Evolutionary conservation across 2,797 vertebrate species (phyloP), one percentile per base, ranked within the genome.

Genomic region (Melanotaenia boesemani): DNA sequence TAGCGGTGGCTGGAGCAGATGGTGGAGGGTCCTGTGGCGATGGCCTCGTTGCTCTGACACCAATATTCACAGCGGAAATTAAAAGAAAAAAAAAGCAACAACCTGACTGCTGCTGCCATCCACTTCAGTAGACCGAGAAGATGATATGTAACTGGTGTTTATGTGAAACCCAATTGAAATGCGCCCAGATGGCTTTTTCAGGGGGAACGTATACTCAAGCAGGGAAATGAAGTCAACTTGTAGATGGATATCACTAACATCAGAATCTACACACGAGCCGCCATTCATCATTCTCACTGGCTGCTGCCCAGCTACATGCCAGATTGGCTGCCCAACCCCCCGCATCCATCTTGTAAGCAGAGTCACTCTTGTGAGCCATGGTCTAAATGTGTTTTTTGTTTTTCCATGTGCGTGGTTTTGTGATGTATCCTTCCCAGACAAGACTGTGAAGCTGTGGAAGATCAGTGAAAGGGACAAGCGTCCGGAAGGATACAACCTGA

Each of bases 361-460:
- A 81, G 72, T 80, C 72, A 80, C 81, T 72, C 80, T 65, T 72
- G 63, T 75, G 82, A 73, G 72, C 63, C 39, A 1, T 63, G 56
- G 80, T 82, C 79, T 81, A 72, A 88, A 77, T 81, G 48, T 79
- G 72, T 63, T 72, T 76, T 37, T 72, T 24, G 16, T 73, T 1
- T 76, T 18, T 76, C 48, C 82, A 26, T 8, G 8, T 61, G 50
- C 62, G 34, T 70, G 26, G 65, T 34, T 84, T 74, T 81, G 77
- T 81, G 67, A 56, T 70, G 24, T 72, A 18, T 75, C 48, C 62
- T 76, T 44, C 52, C 1, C 79, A 95, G 94, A 95, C 89, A 99
- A 99, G 95, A 99, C 97, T 0, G 98, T 99, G 93, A 99, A 99
- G 94, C 96, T 99, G 72, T 99, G 98, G 98, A 99, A 99, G 90